Base-by-base conservation (phyloP, 2,888 invertebrate genomes). In the Agrenia bidenticulata region DNA sequence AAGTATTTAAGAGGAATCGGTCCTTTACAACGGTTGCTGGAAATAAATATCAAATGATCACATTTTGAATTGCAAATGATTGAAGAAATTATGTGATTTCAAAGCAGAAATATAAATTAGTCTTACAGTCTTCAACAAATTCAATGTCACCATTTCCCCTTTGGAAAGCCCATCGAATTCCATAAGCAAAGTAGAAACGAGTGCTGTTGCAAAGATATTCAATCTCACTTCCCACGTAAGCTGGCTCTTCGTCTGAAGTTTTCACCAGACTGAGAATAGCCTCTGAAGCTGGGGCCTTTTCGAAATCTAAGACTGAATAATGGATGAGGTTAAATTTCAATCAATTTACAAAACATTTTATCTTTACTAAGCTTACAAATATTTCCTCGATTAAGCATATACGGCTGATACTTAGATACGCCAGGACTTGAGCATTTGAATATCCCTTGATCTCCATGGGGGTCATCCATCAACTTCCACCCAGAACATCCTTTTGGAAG, bases 161-260 rank as follows among this genome's bases (percentile, higher is more conserved):
- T 65, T 74, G 68, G 53, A 66, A 74, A n/a, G 70, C 74, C 72
- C 72, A 74, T 49, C 72, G 56, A 37, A 74, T 64, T 19, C 74
- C 74, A 58, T 63, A 69, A 1, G 69, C 66, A 56, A 74, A 74
- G 51, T 70, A 74, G 45, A 74, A 74, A 17, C 74, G 61, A 17
- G 74, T 69, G n/a, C 70, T 65, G 54, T 74, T 74, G 59, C 74
- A 74, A 26, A 69, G 69, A 61, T 70, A 74, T 32, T 66, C 63
- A 9, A 72, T 59, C 51, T 69, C 66, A 24, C 67, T 64, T 27
- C 74, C 74, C 1, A 70, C 68, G 58, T 64, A 70, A 1, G 66
- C 62, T 61, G 67, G 70, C 32, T 61, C 72, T 53, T 69, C 64
- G 24, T 64, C 64, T 11, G 66, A 56, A 27, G 67, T 67, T 59